Evolutionary conservation across 1,140 invertebrate species (phyloP), one percentile per base, ranked within the genome.

Genomic region (Bombus cullumanus): DNA sequence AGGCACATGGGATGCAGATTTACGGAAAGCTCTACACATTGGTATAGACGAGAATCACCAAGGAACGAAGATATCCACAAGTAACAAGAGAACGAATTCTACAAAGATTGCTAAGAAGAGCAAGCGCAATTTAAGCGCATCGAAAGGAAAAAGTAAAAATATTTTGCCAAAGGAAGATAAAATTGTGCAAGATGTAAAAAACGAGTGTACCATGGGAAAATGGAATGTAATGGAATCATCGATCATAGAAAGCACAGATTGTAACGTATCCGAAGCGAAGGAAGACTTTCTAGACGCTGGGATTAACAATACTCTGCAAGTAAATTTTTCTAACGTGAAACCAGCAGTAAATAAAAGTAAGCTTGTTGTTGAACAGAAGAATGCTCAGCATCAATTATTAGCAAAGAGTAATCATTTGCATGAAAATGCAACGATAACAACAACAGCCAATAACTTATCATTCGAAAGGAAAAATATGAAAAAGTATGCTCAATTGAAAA

Each of bases 1-100:
- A 9, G 89, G 87, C 25, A 92, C 90, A 59, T 95, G 95, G 95
- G 95, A 95, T 57, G 92, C 92, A 15, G 95, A 95, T 90, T 86
- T 95, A 68, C 90, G 95, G 10, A 89, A 83, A 47, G 28, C 71
- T 79, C 43, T 90, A 57, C 79, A 85, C 47, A 28, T 37, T 10
- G 37, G 57, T 28, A 28, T 81, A 3, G 64, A 84, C n/a, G 59
- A 86, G 0, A 78, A 87, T 25, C 71, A 28, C 13, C 47, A 80
- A n/a, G 62, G n/a, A 80, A 39, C 41, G 8, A 80, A 77, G 15
- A 71, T 9, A 25, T 28, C 76, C 9, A 25, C 34, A 18, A 34
- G 8, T 13, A 68, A 31, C 47, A 77, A 57, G 31, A 87, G 25
- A 8, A 83, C 37, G 31, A 47, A 72, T 47, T 10, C 12, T 37